Evolutionary conservation across 2,888 invertebrate genomes (phyloP).

Genomic region (Nebria salina): DNA sequence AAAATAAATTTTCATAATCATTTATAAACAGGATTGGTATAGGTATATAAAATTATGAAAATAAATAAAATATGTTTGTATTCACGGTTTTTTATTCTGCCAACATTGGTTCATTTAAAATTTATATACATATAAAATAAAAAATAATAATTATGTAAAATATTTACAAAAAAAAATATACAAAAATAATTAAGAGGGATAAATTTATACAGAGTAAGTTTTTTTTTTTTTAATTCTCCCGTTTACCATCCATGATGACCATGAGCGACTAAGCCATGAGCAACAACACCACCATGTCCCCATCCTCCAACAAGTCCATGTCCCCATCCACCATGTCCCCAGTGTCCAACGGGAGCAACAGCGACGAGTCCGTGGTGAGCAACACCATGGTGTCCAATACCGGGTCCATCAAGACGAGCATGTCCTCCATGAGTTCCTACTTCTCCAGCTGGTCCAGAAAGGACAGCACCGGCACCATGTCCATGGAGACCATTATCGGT

Average conservation of each 20-base stretch:
- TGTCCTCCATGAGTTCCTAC: slow-evolving; percentile 39
- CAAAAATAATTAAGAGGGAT: not conserved
- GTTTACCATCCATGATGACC: slow-evolving; percentile 45
- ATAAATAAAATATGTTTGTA: not conserved
- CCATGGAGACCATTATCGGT: slow-evolving; percentile 36
- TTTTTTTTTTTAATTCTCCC: slow-evolving; percentile 4
- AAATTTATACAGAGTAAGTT: not conserved
- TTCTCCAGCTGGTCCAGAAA: slow-evolving; percentile 39
- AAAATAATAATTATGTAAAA: slow-evolving; percentile 11
- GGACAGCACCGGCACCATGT: slow-evolving; percentile 30
- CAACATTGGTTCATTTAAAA: slow-evolving; percentile 6
- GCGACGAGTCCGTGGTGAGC: not conserved
- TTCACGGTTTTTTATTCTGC: slow-evolving; percentile 20
- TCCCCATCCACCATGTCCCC: slow-evolving; percentile 14
- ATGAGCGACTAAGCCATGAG: slow-evolving; percentile 48
- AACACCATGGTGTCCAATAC: slow-evolving; percentile 22
- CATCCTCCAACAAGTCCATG: slow-evolving; percentile 14
- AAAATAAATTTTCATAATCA: no score
- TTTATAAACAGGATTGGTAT: not conserved
- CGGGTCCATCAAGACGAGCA: slow-evolving; percentile 32
- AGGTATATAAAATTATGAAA: not conserved
- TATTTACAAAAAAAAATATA: slow-evolving; percentile 12
- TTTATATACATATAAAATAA: slow-evolving; percentile 20
- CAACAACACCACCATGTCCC: slow-evolving; percentile 37
- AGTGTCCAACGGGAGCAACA: not conserved